These are phyloP conservation scores for Oreochromis grahami DNA, from an alignment of 2,797 vertebrate genomes.

Conservation along the genomic window DNA sequence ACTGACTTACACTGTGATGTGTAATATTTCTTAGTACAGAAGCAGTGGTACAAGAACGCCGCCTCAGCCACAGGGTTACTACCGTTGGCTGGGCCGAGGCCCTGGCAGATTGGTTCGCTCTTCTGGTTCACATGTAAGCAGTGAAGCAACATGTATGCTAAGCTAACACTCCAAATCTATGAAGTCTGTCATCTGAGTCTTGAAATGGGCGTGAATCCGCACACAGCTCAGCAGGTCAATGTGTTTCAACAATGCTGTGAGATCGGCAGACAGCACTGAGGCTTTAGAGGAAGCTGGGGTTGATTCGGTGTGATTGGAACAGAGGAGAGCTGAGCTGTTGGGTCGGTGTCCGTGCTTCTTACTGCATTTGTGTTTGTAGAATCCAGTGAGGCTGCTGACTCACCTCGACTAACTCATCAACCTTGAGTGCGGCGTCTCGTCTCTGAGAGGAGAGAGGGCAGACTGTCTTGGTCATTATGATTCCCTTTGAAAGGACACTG, in stretches of 20 bases:
- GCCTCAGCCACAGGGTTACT: background rate
- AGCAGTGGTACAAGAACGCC: background rate
- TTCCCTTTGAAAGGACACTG: background rate
- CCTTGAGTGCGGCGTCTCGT: background rate
- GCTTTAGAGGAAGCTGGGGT: background rate
- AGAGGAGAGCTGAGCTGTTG: slow-evolving; percentile 2
- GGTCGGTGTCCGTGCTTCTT: slow-evolving; percentile 5
- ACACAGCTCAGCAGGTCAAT: background rate
- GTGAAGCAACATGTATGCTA: background rate
- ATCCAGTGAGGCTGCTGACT: slow-evolving; percentile 43
- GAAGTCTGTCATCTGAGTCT: background rate
- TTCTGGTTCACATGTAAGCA: background rate
- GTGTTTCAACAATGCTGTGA: background rate
- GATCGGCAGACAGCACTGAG: background rate
- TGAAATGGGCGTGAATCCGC: background rate
- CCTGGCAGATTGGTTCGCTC: background rate
- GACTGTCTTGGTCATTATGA: background rate
- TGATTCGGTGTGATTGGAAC: background rate
- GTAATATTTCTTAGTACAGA: background rate
- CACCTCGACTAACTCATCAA: slow-evolving; percentile 39
- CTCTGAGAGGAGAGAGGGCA: background rate
- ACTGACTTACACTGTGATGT: background rate
- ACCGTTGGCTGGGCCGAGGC: too few species aligned
- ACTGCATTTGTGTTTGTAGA: slow-evolving; percentile 58
- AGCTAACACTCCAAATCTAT: background rate